Conservation (phyloP, 2,113 vertebrate genomes). For the Motacilla tschutschensis region DNA sequence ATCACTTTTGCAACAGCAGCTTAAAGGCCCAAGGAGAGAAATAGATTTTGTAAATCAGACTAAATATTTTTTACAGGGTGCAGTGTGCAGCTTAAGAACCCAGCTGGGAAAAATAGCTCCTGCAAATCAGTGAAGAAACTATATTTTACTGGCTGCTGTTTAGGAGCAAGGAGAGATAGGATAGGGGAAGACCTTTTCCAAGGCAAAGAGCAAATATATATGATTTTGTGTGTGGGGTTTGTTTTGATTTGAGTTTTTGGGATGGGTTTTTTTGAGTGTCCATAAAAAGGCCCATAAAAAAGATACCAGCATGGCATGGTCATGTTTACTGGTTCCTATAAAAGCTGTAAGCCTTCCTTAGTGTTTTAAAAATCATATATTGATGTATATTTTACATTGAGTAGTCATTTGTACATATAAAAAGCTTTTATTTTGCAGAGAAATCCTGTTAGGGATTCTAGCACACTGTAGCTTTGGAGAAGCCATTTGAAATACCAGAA, state of each 20-base stretch:
- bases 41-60: conserved; percentile 56
- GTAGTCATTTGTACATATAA: neutral
- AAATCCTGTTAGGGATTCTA: neutral
- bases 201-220: neutral
- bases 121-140: conserved; percentile 15
- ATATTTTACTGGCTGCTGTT: neutral
- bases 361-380: neutral
- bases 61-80: conserved; percentile 49
- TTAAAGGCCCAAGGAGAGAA: conserved; percentile 47
- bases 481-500: neutral
- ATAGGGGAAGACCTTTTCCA: neutral
- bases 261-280: neutral
- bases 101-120: conserved; percentile 12
- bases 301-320: neutral
- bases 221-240: neutral
- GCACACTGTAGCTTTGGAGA: neutral
- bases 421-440: neutral
- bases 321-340: neutral
- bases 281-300: neutral
- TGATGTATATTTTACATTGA: neutral
- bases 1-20: conserved; percentile 32
- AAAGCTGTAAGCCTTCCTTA: neutral
- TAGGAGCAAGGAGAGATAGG: neutral
- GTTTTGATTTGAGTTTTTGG: neutral
- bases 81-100: neutral